These are phyloP conservation scores for Pangasius krempfi DNA, from an alignment of 2,797 vertebrate genomes.

Conservation along the genomic window DNA sequence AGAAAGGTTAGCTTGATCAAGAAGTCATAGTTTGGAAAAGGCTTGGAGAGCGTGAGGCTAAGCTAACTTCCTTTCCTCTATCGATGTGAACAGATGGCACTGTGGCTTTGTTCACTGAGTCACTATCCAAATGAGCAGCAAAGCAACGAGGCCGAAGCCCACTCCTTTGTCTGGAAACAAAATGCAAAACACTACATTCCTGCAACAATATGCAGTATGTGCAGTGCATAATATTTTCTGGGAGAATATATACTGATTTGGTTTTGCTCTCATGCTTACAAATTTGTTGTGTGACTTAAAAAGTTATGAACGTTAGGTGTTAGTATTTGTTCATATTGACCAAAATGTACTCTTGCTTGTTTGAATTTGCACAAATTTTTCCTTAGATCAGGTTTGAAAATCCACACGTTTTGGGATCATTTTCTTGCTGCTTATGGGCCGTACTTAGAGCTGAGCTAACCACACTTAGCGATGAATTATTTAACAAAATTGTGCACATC, in stretches of 20 bases:
- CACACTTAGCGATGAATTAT: too few species aligned
- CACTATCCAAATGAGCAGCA: slow-evolving; percentile 75
- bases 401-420: too few species aligned
- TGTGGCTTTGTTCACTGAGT: slow-evolving; percentile 69
- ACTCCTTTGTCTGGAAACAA: slow-evolving; percentile 50
- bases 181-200: slow-evolving; percentile 25
- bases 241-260: neutral
- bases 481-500: too few species aligned
- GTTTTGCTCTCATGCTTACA: slow-evolving; percentile 1
- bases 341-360: neutral
- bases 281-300: neutral
- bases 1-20: slow-evolving; percentile 74
- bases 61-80: slow-evolving; percentile 59
- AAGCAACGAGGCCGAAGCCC: slow-evolving; percentile 66
- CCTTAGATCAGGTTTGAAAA: too few species aligned
- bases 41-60: slow-evolving; percentile 49
- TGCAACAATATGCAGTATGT: neutral
- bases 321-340: neutral
- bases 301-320: neutral
- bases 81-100: slow-evolving; percentile 68
- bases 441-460: too few species aligned
- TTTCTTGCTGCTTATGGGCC: too few species aligned
- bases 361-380: neutral
- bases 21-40: slow-evolving; percentile 69
- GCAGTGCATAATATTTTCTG: neutral